Conservation (phyloP, 2,888 invertebrate genomes). For the Dynastes grantii region DNA sequence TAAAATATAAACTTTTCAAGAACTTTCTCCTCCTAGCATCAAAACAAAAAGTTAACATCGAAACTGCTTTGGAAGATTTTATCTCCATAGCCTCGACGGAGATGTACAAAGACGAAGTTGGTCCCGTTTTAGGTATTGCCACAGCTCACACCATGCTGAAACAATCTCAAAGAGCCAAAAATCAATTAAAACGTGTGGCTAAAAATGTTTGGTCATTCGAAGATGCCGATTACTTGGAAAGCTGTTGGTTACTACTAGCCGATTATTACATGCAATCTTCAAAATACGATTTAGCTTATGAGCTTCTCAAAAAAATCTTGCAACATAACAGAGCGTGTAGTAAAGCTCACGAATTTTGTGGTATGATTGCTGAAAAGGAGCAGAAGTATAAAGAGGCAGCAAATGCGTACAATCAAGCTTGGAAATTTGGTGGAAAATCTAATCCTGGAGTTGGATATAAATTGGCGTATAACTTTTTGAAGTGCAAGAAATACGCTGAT, state of each 20-base stretch:
- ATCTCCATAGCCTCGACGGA: slow-evolving; percentile 82
- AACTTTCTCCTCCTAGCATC: slow-evolving; percentile 89
- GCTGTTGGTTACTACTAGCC: slow-evolving; percentile 95
- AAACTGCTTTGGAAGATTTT: slow-evolving; percentile 87
- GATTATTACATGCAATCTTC: slow-evolving; percentile 90
- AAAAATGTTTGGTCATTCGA: slow-evolving; percentile 94
- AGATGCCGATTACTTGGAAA: slow-evolving; percentile 95
- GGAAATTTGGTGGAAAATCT: slow-evolving; percentile 86
- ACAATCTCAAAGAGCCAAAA: slow-evolving; percentile 92
- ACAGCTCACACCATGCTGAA: slow-evolving; percentile 88
- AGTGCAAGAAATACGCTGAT: slow-evolving; percentile 90
- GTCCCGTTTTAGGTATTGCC: slow-evolving; percentile 84
- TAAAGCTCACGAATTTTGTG: slow-evolving; percentile 91
- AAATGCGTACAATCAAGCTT: slow-evolving; percentile 87
- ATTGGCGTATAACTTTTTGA: slow-evolving; percentile 92
- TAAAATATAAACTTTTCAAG: slow-evolving; percentile 81
- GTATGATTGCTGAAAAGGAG: slow-evolving; percentile 92
- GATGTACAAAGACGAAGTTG: slow-evolving; percentile 83
- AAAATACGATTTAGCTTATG: slow-evolving; percentile 89
- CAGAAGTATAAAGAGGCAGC: slow-evolving; percentile 91
- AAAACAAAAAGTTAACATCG: slow-evolving; percentile 87
- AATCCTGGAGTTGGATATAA: slow-evolving; percentile 94
- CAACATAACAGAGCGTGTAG: slow-evolving; percentile 91
- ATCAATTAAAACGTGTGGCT: slow-evolving; percentile 91
- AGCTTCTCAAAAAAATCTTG: slow-evolving; percentile 83